Percentiles rank a stretch among this genome's conserved stretches.
These are phyloP conservation scores for Eulemur macaco DNA, from an alignment of 2,113 vertebrate species.

Conservation along the genomic window DNA sequence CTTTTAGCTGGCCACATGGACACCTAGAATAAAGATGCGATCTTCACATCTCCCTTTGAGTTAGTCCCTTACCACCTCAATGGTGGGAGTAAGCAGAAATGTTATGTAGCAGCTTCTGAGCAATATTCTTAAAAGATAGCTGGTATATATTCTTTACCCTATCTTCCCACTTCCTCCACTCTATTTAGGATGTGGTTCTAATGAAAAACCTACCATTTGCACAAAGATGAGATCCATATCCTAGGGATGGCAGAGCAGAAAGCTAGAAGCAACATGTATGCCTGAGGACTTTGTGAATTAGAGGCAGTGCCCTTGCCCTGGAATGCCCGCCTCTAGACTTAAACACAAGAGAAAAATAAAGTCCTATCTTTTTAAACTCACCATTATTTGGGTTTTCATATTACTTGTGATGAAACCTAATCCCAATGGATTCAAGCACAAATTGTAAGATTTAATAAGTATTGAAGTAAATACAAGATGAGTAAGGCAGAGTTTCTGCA, in stretches of 20 bases:
- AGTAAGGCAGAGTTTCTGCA: not conserved
- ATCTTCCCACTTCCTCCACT: not conserved
- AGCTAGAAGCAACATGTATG: not conserved
- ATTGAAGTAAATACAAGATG: not conserved
- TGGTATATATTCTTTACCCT: not conserved
- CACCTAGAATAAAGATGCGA: not conserved
- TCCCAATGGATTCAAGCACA: not conserved
- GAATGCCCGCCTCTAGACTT: not conserved
- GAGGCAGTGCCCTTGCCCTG: not conserved
- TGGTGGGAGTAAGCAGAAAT: not conserved
- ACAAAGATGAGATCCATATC: not conserved
- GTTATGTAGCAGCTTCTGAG: not conserved
- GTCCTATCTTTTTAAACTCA: not conserved
- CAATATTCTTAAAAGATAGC: not conserved
- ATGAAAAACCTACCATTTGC: not conserved
- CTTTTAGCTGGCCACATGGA: not conserved
- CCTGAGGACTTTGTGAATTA: not conserved
- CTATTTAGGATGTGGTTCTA: not conserved
- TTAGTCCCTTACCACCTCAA: not conserved
- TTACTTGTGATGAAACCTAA: not conserved
- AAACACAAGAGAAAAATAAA: not conserved
- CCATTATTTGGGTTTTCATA: not conserved
- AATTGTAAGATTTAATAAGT: not conserved
- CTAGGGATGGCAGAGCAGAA: not conserved
- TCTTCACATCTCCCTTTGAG: not conserved